Percentiles rank a stretch among this genome's conserved stretches.
Evolutionary conservation across 2,797 vertebrate species (phyloP).

Genomic region (Sebastes jordani): DNA sequence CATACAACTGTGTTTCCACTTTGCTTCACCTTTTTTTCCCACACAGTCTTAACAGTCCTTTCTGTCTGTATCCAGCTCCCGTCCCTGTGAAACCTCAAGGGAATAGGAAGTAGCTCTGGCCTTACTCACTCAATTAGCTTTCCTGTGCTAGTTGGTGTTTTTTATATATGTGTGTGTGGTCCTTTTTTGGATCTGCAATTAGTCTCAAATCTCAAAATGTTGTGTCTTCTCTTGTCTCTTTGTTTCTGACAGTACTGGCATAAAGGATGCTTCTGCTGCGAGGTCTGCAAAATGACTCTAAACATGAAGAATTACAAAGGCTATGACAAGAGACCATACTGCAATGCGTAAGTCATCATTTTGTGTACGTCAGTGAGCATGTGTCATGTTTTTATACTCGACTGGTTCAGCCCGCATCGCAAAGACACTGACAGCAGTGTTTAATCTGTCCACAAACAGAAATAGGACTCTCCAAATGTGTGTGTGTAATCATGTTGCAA

Average conservation of each 20-base stretch:
- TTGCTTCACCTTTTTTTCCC: constrained; percentile 12
- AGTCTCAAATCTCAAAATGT: constrained; percentile 6
- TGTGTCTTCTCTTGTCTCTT: constrained; percentile 26
- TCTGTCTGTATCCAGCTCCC: not conserved
- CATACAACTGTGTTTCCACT: constrained; percentile 4
- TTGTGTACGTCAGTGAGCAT: constrained; percentile 5
- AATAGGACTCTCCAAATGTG: constrained; percentile 45
- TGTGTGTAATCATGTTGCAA: constrained; percentile 48
- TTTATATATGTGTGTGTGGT: not conserved
- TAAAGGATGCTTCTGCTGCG: constrained; percentile 98
- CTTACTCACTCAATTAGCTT: constrained; percentile 15
- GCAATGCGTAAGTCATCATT: constrained; percentile 89
- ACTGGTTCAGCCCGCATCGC: constrained; percentile 5
- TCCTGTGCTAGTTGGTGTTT: not conserved
- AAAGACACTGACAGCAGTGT: constrained; percentile 35
- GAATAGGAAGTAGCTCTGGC: constrained; percentile 30
- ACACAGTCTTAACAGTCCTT: constrained; percentile 14
- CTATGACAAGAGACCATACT: constrained; percentile 97
- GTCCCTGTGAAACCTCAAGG: not conserved
- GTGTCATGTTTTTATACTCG: constrained; percentile 11
- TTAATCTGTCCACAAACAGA: constrained; percentile 52
- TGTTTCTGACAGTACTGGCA: constrained; percentile 91
- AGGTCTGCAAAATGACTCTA: constrained; percentile 98
- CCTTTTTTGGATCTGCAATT: not conserved
- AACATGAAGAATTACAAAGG: constrained; percentile 99